Conservation (phyloP, 2,888 invertebrate genomes). For the Zaprionus obscuricornis region DNA sequence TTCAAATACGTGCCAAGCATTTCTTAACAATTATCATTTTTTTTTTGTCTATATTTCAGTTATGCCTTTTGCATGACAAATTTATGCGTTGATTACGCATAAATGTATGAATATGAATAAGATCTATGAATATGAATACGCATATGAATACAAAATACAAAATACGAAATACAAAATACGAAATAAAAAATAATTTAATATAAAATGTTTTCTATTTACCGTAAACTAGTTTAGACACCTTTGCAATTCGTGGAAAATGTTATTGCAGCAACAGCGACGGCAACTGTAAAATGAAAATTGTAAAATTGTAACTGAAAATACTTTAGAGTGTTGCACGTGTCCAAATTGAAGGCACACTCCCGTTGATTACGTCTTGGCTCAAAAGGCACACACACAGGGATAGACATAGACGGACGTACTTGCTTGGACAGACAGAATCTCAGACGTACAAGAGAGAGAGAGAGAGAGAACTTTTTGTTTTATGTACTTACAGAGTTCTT, state of each 20-base stretch:
- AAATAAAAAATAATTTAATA: too few species aligned
- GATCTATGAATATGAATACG: too few species aligned
- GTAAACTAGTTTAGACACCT: conserved; percentile 64
- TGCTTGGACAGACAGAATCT: too few species aligned
- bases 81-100: conserved; percentile 34
- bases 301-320: conserved; percentile 33
- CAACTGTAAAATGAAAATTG: conserved; percentile 56
- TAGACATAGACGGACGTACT: too few species aligned
- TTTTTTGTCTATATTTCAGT: conserved; percentile 13
- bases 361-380: conserved; percentile 16
- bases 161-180: too few species aligned
- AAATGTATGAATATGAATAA: conserved; percentile 5
- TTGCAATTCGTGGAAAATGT: conserved; percentile 9
- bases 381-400: too few species aligned
- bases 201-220: too few species aligned
- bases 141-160: too few species aligned
- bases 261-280: background rate
- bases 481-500: conserved; percentile 55
- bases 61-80: conserved; percentile 55
- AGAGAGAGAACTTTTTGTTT: conserved; percentile 34
- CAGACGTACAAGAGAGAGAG: background rate
- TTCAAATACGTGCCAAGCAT: conserved; percentile 72
- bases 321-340: conserved; percentile 63
- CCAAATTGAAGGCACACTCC: conserved; percentile 68
- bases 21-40: conserved; percentile 37